Base-by-base conservation (phyloP, 2,797 vertebrate species). In the Neosilurus mollespiculum region DNA sequence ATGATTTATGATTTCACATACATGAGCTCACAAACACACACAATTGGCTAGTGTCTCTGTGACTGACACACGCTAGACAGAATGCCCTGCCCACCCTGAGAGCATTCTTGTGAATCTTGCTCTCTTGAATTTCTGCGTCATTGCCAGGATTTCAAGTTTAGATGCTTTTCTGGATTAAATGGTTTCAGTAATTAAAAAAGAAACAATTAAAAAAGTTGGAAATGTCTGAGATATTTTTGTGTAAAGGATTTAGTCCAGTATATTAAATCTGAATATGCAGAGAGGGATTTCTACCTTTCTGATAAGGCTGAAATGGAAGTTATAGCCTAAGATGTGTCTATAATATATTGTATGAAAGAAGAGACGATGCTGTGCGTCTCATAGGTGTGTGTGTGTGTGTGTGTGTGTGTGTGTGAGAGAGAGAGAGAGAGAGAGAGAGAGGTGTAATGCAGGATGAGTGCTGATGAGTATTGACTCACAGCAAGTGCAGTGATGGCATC, bases 401-500 rank as follows among this genome's bases (percentile, higher is more conserved):
- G 56, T 59, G 56, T 59, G 56, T 59, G 56, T 56, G 54, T 56
- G 54, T 56, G 54, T 56, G 37, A 43, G 37, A 43, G 37, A 43
- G 37, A 43, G 37, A 43, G 37, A 43, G 37, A 43, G 37, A 43
- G 37, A 43, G 37, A 43, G 37, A 43, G 37, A 43, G 2, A 43
- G 37, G 37, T 43, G 6, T 78, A 77, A 67, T 85, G 79, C 59
- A 77, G 81, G 61, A 16, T 49, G 51, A 24, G 61, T 24, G n/a
- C 61, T 64, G 24, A 24, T 64, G 61, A 30, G 24, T 76, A 81
- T 58, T 70, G 95, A 96, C 96, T 98, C 92, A 99, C 98, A 99
- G 90, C 90, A 99, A 92, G 92, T 99, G 97, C 85, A 99, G 92
- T 81, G 96, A 97, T 75, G 98, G 97, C 94, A 99, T 95, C 61